phyloP scores from a whole-genome alignment of 2,888 invertebrate species.

The Strigamia maritima region DNA sequence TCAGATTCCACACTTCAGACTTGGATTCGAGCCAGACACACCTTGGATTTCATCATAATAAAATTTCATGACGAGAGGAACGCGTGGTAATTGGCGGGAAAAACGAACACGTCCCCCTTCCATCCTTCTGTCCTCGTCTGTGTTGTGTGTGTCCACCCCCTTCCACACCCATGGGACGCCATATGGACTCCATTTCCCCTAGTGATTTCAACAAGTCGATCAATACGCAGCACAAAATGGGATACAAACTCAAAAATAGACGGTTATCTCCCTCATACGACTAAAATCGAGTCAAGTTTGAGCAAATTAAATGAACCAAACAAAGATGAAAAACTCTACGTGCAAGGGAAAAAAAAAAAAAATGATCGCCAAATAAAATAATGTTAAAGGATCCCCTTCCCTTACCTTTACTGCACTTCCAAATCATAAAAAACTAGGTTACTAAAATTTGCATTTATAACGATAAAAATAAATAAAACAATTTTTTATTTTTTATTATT shows the following conservation, averaged over 20 bases:
- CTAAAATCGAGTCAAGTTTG: slow-evolving; percentile 1
- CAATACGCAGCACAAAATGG: neutral
- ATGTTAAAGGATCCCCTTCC: neutral
- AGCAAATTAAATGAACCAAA: slow-evolving; percentile 5
- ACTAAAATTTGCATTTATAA: neutral
- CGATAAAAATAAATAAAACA: too few relatives aligned
- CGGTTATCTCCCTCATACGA: neutral
- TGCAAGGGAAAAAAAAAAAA: neutral
- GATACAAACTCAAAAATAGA: slow-evolving; percentile 19
- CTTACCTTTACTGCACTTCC: neutral
- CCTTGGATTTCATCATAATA: slow-evolving; percentile 34
- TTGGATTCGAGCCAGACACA: slow-evolving; percentile 30
- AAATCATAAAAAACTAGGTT: neutral
- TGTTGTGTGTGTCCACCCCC: neutral
- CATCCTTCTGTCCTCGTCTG: neutral
- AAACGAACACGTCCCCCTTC: slow-evolving; percentile 22
- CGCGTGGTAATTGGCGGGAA: slow-evolving; percentile 34
- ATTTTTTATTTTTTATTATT: too few relatives aligned
- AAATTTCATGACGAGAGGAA: slow-evolving; percentile 34
- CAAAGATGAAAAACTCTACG: neutral
- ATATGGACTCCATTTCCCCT: slow-evolving; percentile 20
- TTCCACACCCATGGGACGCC: neutral
- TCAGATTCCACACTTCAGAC: slow-evolving; percentile 26
- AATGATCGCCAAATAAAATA: neutral
- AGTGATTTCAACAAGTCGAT: slow-evolving; percentile 29